Evolutionary conservation across 2,113 vertebrate genomes (phyloP).

Genomic region (Anguilla rostrata): DNA sequence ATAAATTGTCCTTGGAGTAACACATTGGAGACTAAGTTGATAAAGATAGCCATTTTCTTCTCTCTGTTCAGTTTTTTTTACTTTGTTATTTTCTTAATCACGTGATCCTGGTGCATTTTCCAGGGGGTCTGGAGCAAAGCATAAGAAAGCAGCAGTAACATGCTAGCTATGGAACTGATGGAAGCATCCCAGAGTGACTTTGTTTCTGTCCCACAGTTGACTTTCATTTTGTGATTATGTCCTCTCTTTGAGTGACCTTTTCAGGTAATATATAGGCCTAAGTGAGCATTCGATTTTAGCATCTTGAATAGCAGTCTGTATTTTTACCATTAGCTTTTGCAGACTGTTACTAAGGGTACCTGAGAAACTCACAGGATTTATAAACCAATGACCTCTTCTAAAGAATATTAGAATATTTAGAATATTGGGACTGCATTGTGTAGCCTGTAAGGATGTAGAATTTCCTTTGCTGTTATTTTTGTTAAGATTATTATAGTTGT

Average conservation of each 20-base stretch:
- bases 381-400: no score
- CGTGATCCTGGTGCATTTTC: neutral
- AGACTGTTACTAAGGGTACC: no score
- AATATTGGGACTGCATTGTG: no score
- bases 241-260: neutral
- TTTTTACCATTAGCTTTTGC: no score
- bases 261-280: neutral
- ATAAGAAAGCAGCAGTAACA: neutral
- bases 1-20: neutral
- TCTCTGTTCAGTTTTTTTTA: neutral
- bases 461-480: no score
- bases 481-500: no score
- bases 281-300: no score
- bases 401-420: no score
- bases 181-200: neutral
- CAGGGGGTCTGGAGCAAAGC: neutral
- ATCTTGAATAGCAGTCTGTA: no score
- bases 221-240: slow-evolving; percentile 19
- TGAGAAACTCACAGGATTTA: no score
- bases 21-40: neutral
- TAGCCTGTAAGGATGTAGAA: no score
- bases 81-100: neutral
- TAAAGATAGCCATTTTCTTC: neutral
- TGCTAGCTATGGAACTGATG: neutral
- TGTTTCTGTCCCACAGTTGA: neutral